These are phyloP conservation scores for Carassius auratus DNA, from an alignment of 2,113 vertebrate genomes.

Conservation along the genomic window DNA sequence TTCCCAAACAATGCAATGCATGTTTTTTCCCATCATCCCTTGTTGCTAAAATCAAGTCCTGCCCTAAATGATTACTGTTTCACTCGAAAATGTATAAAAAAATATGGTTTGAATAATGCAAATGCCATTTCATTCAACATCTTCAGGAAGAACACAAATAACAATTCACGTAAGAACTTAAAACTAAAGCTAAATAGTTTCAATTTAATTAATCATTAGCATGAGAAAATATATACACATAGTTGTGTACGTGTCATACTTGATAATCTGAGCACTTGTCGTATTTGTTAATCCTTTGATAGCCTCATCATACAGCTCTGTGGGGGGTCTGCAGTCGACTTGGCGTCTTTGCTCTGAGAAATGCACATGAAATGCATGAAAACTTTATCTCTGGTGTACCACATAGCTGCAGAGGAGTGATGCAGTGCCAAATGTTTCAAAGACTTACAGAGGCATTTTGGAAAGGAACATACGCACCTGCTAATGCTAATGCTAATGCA, in stretches of 20 bases:
- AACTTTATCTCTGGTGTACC: conserved; percentile 29
- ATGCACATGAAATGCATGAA: background rate
- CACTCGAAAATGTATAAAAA: background rate
- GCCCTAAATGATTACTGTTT: background rate
- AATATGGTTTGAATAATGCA: background rate
- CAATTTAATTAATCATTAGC: background rate
- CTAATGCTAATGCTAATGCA: conserved; percentile 53
- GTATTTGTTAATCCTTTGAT: conserved; percentile 36
- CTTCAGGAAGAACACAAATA: background rate
- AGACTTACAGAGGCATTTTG: conserved; percentile 28
- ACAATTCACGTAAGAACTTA: too few species aligned
- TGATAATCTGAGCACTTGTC: background rate
- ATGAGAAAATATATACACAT: background rate
- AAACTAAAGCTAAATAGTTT: background rate
- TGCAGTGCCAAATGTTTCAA: conserved; percentile 49
- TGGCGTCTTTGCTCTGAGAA: background rate
- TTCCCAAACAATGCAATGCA: background rate
- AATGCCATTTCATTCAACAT: background rate
- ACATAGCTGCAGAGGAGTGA: conserved; percentile 28
- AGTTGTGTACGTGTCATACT: background rate
- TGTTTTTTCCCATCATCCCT: background rate
- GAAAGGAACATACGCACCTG: conserved; percentile 40
- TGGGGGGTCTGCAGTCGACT: background rate
- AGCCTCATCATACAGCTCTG: background rate
- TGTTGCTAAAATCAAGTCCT: background rate